Evolutionary conservation across 2,797 vertebrate species (phyloP).

Genomic region (Sebastes baramenuke): DNA sequence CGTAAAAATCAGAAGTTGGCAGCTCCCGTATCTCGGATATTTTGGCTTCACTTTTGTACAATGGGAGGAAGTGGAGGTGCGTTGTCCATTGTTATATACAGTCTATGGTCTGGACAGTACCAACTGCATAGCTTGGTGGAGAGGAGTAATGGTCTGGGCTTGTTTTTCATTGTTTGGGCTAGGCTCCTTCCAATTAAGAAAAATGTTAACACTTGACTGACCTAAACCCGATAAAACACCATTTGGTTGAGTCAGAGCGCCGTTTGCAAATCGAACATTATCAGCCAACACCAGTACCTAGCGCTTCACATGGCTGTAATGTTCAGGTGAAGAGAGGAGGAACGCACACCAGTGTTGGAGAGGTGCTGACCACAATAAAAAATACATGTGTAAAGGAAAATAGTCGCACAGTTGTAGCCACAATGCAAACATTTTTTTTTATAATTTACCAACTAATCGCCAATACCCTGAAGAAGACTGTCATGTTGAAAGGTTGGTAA

Average conservation of each 20-base stretch:
- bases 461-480: too few relatives aligned
- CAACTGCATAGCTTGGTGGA: not conserved
- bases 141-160: not conserved
- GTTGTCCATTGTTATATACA: too few relatives aligned
- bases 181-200: not conserved
- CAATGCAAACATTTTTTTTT: fast-evolving
- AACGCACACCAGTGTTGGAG: too few relatives aligned
- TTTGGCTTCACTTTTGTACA: too few relatives aligned
- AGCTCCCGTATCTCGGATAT: too few relatives aligned
- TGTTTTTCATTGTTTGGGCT: not conserved
- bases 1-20: too few relatives aligned
- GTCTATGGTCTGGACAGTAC: not conserved
- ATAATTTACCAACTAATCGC: too few relatives aligned
- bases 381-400: too few relatives aligned
- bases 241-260: not conserved
- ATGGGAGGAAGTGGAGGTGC: too few relatives aligned
- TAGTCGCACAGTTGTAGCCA: too few relatives aligned
- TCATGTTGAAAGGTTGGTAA: too few relatives aligned
- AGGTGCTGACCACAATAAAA: too few relatives aligned
- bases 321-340: not conserved
- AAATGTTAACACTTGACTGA: not conserved
- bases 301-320: not conserved
- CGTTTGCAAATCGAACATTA: not conserved
- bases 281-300: not conserved
- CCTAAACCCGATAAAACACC: not conserved